These are phyloP conservation scores for Drosophila neoperkinsi DNA, from an alignment of 2,888 invertebrate species.

Conservation along the genomic window DNA sequence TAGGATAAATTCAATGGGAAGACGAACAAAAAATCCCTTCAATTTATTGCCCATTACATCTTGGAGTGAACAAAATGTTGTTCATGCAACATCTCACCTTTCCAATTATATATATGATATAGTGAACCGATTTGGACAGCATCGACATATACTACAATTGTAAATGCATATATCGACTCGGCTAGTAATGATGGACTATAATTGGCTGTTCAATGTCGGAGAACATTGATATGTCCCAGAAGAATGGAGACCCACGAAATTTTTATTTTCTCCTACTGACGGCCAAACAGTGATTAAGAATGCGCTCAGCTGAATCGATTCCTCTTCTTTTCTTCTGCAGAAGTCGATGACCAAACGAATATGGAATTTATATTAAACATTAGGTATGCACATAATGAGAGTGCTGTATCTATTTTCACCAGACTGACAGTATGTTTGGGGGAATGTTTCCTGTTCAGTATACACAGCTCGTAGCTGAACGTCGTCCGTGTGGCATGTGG, in stretches of 20 bases:
- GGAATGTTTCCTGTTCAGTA: not conserved
- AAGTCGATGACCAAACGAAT: not conserved
- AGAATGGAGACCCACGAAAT: not conserved
- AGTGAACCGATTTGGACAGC: not conserved
- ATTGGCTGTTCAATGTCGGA: not conserved
- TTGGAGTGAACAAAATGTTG: not conserved
- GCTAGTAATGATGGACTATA: not conserved
- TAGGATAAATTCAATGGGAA: not conserved
- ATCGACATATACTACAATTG: not conserved
- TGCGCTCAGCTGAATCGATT: not conserved
- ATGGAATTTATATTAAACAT: not conserved
- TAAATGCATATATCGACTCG: not conserved
- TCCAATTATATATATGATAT: not conserved
- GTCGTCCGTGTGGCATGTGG: constrained; percentile 13
- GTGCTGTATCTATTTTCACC: not conserved
- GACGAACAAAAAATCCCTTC: not conserved
- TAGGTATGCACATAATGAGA: not conserved
- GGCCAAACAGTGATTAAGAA: not conserved
- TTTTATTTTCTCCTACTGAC: not conserved
- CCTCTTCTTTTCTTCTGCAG: not conserved
- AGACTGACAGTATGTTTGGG: not conserved
- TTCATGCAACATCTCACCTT: not conserved
- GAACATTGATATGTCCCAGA: not conserved
- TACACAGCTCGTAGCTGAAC: not conserved
- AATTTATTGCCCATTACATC: not conserved